These are phyloP conservation scores for Cheirogaleus major DNA, from an alignment of 2,797 vertebrate genomes.

Conservation along the genomic window DNA sequence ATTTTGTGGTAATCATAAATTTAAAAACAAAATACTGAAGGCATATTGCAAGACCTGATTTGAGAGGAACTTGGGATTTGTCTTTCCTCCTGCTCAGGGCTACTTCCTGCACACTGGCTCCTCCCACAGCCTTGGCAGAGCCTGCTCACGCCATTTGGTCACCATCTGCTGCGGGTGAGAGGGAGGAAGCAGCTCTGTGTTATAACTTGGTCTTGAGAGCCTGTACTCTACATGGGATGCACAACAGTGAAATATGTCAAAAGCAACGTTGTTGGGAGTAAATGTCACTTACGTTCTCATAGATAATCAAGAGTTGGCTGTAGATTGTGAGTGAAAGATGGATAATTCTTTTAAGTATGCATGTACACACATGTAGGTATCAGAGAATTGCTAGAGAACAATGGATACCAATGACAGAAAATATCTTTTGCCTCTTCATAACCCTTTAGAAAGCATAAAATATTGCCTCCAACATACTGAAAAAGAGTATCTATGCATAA, in stretches of 20 bases:
- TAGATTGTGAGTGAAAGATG: slow-evolving; percentile 44
- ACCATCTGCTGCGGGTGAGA: background rate
- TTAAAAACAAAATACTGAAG: background rate
- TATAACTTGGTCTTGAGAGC: background rate
- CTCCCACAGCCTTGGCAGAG: background rate
- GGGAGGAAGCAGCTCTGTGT: background rate
- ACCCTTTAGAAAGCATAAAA: slow-evolving; percentile 49
- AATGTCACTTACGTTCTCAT: slow-evolving; percentile 22
- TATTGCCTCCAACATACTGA: slow-evolving; percentile 60
- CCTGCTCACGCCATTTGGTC: background rate
- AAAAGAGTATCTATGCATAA: slow-evolving; percentile 73
- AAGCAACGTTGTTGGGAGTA: background rate
- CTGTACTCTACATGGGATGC: background rate
- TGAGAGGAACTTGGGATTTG: background rate
- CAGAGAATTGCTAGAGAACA: slow-evolving; percentile 44
- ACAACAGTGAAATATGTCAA: background rate
- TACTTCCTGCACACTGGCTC: background rate
- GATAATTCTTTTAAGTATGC: slow-evolving; percentile 49
- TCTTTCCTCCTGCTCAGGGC: background rate
- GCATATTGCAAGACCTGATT: background rate
- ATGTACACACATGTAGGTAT: slow-evolving; percentile 1
- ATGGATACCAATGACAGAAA: slow-evolving; percentile 39
- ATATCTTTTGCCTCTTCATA: slow-evolving; percentile 58
- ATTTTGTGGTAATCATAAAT: background rate
- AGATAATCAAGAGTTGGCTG: slow-evolving; percentile 75